These are phyloP conservation scores for Chrosomus eos DNA, from an alignment of 2,797 vertebrate species.

Conservation along the genomic window DNA sequence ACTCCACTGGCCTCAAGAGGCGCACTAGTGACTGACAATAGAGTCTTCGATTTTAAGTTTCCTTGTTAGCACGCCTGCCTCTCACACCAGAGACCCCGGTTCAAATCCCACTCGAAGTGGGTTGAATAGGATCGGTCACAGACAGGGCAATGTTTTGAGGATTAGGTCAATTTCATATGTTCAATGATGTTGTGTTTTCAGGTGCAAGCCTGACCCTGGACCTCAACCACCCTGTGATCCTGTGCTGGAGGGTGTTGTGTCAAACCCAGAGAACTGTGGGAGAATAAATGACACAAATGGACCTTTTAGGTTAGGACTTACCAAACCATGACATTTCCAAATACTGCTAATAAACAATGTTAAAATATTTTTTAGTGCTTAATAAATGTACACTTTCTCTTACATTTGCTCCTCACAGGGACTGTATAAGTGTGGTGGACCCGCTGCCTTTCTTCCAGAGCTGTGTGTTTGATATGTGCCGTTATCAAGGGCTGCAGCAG, in stretches of 20 bases:
- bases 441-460: slow-evolving; percentile 77
- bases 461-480: slow-evolving; percentile 85
- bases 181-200: slow-evolving; percentile 57
- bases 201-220: slow-evolving; percentile 70
- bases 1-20: no score
- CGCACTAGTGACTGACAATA: no score
- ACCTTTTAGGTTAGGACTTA: slow-evolving; percentile 76
- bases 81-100: no score
- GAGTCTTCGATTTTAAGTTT: no score
- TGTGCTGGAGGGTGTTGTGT: slow-evolving; percentile 69
- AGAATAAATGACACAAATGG: slow-evolving; percentile 72
- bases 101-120: no score
- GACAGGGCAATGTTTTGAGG: not conserved
- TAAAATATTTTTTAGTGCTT: not conserved
- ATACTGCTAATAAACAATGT: not conserved
- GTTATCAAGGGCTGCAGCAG: slow-evolving; percentile 71
- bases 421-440: slow-evolving; percentile 75
- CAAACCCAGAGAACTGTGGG: slow-evolving; percentile 78
- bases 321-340: not conserved
- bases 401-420: slow-evolving; percentile 66
- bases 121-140: no score
- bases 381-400: not conserved
- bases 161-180: not conserved
- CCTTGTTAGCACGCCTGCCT: no score
- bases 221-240: slow-evolving; percentile 74